Evolutionary conservation across 2,888 invertebrate species (phyloP).

Genomic region (Drosophila antonietae): DNA sequence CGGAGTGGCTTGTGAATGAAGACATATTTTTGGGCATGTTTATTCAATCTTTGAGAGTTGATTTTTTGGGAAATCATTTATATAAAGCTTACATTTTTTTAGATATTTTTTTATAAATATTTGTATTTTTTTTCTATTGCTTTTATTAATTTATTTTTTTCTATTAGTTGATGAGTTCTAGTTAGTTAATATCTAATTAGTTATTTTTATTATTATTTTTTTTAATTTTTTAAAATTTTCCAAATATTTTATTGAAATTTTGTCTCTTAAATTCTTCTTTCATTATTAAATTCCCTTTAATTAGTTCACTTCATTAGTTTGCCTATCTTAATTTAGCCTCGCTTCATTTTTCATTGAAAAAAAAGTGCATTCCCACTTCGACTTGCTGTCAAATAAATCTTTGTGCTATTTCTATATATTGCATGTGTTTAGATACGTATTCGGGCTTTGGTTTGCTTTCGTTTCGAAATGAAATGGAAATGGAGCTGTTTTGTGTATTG

Average conservation of each 20-base stretch:
- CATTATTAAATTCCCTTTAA: background rate
- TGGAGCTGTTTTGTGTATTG: conserved; percentile 69
- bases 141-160: too few relatives aligned
- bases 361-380: conserved; percentile 14
- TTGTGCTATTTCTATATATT: conserved; percentile 18
- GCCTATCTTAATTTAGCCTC: background rate
- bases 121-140: too few relatives aligned
- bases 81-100: too few relatives aligned
- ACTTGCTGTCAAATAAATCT: background rate
- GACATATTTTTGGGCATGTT: background rate
- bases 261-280: background rate
- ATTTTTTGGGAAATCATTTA: background rate
- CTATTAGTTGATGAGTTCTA: too few relatives aligned
- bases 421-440: conserved; percentile 63
- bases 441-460: conserved; percentile 40
- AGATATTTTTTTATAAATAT: too few relatives aligned
- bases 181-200: too few relatives aligned
- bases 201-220: background rate
- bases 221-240: too few relatives aligned
- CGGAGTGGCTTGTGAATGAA: background rate
- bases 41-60: background rate
- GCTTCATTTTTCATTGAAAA: accelerated
- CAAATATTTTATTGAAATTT: background rate
- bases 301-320: background rate
- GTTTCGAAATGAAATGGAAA: conserved; percentile 42